These are phyloP conservation scores for Camponotus pennsylvanicus DNA, from an alignment of 1,140 invertebrate genomes.

Conservation along the genomic window DNA sequence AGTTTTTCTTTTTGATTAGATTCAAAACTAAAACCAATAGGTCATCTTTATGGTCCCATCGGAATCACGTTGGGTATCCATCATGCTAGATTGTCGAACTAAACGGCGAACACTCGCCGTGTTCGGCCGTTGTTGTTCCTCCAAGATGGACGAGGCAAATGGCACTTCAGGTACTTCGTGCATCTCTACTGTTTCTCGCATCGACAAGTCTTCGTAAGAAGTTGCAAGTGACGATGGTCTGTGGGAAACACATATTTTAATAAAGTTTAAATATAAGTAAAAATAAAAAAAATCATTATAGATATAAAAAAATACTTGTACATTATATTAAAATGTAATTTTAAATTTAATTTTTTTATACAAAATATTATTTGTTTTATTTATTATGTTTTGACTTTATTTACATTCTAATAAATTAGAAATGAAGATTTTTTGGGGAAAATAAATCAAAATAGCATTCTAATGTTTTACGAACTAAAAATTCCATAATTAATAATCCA, in stretches of 20 bases:
- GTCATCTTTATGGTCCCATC: slow-evolving; percentile 93
- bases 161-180: slow-evolving; percentile 72
- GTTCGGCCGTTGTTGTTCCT: slow-evolving; percentile 75
- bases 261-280: neutral
- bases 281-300: neutral
- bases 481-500: neutral
- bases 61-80: slow-evolving; percentile 92
- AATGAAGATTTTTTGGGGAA: neutral
- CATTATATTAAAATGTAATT: neutral
- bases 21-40: slow-evolving; percentile 91
- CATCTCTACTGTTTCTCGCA: slow-evolving; percentile 78
- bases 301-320: neutral
- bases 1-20: slow-evolving; percentile 50
- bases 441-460: neutral
- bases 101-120: slow-evolving; percentile 87
- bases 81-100: slow-evolving; percentile 91
- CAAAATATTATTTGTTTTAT: neutral
- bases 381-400: neutral
- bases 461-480: neutral
- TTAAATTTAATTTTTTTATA: neutral
- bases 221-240: slow-evolving; percentile 74
- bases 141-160: slow-evolving; percentile 56
- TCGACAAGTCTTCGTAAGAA: slow-evolving; percentile 81
- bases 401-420: neutral
- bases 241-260: slow-evolving; percentile 35